Conservation (phyloP, 2,888 invertebrate genomes). For the Orchesella flavescens region DNA sequence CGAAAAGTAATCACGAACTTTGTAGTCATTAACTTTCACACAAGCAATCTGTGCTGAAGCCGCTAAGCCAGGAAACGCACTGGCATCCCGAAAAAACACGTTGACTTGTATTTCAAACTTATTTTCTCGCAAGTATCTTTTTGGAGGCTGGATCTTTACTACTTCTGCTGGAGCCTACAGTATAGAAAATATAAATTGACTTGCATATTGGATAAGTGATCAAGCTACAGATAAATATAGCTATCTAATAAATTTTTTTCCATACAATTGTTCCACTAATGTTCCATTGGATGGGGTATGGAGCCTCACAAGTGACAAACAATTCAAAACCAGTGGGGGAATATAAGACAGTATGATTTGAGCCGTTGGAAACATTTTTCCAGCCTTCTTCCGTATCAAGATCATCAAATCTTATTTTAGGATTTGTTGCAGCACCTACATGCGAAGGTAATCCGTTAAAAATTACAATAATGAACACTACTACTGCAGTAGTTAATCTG, state of each 20-base stretch:
- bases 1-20: background rate
- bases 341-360: no score
- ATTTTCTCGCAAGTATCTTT: background rate
- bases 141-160: conserved; percentile 34
- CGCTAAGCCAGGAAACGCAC: background rate
- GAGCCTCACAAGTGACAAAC: conserved; percentile 27
- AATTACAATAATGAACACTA: no score
- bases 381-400: no score
- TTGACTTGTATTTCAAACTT: background rate
- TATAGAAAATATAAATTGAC: no score
- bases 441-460: no score
- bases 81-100: conserved; percentile 15
- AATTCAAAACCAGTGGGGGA: background rate
- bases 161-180: conserved; percentile 32
- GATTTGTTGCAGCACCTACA: no score
- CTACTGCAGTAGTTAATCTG: no score
- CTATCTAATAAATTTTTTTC: no score
- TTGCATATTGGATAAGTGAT: no score
- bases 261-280: conserved; percentile 48
- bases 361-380: no score
- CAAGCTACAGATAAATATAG: no score
- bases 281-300: conserved; percentile 54
- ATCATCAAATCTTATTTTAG: no score
- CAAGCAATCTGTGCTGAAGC: conserved; percentile 24
- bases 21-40: background rate